A percentile compares a stretch with the other conserved stretches of the same genome.
phyloP scores from a whole-genome alignment of 2,113 vertebrate species.

The Emydocephalus ijimae region DNA sequence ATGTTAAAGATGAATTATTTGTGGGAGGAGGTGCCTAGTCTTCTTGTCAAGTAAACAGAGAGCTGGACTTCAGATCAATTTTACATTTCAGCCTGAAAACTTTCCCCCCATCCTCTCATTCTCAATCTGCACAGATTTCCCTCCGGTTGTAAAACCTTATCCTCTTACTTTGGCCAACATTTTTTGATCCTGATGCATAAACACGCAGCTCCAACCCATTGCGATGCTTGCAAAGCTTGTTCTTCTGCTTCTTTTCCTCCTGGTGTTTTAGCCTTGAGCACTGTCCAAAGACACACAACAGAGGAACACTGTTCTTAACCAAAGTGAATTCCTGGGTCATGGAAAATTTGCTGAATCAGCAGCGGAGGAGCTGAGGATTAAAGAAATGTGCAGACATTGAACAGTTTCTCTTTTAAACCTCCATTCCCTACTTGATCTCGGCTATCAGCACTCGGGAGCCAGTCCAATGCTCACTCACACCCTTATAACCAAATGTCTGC shows the following conservation, averaged over 20 bases:
- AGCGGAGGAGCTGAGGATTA: slow-evolving; percentile 7
- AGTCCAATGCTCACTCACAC: background rate
- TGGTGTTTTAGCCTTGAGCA: slow-evolving; percentile 6
- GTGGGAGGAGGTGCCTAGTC: background rate
- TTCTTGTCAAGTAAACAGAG: background rate
- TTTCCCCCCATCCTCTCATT: too few relatives aligned
- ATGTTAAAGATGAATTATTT: background rate
- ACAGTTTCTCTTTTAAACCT: background rate
- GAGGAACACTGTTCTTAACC: slow-evolving; percentile 13
- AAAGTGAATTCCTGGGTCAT: slow-evolving; percentile 19
- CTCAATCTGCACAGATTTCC: background rate
- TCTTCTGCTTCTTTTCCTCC: background rate
- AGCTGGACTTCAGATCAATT: background rate
- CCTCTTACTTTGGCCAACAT: background rate
- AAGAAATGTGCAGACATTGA: slow-evolving; percentile 9
- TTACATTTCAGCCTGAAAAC: background rate
- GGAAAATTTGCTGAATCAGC: slow-evolving; percentile 34
- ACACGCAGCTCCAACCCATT: background rate
- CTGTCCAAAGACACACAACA: slow-evolving; percentile 18
- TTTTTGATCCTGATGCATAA: background rate
- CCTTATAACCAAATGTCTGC: background rate
- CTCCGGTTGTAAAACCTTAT: background rate
- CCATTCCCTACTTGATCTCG: background rate
- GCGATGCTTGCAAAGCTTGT: background rate
- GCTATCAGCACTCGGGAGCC: background rate